Conservation (phyloP, 2,113 vertebrate genomes). For the Melozone crissalis region DNA sequence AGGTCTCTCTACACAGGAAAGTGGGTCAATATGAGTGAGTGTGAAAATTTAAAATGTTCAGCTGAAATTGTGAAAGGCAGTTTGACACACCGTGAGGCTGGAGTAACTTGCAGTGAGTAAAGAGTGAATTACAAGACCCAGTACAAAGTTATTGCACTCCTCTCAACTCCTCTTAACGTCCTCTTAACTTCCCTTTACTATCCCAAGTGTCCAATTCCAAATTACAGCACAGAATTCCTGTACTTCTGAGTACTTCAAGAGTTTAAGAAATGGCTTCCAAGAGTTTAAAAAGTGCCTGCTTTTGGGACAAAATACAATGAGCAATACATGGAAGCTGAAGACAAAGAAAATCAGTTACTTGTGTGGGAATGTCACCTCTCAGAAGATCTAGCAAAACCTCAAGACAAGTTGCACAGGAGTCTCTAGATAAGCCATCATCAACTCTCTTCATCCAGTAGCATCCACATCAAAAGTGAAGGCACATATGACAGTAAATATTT, state of each 20-base stretch:
- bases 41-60: not conserved
- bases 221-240: not conserved
- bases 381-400: not conserved
- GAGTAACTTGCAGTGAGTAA: not conserved
- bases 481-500: not conserved
- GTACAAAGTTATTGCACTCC: not conserved
- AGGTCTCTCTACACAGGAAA: not conserved
- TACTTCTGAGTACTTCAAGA: not conserved
- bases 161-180: not conserved
- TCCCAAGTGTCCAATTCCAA: not conserved
- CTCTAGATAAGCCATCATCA: not conserved
- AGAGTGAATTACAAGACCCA: not conserved
- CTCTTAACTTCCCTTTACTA: not conserved
- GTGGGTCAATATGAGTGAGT: fast-evolving
- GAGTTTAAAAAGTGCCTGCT: not conserved
- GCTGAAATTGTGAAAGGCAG: not conserved
- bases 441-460: not conserved
- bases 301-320: not conserved
- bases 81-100: not conserved
- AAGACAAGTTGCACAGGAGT: not conserved
- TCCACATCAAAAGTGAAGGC: not conserved
- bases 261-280: not conserved
- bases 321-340: not conserved
- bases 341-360: not conserved
- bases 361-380: not conserved